Conservation (phyloP, 30 jellyfish, hydroid and myxozoan species). For the Turritopsis dohrnii region DNA sequence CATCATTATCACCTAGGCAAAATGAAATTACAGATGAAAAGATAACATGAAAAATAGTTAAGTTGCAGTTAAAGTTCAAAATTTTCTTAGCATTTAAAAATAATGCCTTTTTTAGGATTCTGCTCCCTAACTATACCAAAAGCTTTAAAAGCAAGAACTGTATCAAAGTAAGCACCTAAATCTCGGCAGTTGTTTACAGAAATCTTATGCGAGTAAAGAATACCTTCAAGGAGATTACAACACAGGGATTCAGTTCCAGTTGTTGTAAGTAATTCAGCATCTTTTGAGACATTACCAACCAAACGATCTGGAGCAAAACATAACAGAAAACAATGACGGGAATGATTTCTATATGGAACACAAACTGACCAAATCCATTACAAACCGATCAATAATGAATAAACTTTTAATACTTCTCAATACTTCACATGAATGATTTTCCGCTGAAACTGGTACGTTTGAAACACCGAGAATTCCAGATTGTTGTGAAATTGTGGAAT, state of each 20-base stretch:
- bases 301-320: neutral
- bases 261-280: neutral
- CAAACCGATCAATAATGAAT: neutral
- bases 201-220: neutral
- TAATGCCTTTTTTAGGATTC: no score
- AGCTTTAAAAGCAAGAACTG: no score
- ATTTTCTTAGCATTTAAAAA: no score
- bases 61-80: no score
- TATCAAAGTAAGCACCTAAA: neutral
- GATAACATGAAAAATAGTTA: no score
- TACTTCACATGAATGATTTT: neutral
- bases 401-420: neutral
- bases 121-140: no score
- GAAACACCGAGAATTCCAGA: neutral
- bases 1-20: no score
- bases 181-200: neutral
- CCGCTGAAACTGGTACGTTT: neutral
- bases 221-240: neutral
- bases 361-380: neutral
- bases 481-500: neutral
- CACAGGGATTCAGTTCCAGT: neutral
- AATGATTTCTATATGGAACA: neutral
- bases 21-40: no score
- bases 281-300: neutral
- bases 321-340: neutral